These are phyloP conservation scores for Tenthredo scrophulariae DNA, from an alignment of 2,888 invertebrate genomes.

Conservation along the genomic window DNA sequence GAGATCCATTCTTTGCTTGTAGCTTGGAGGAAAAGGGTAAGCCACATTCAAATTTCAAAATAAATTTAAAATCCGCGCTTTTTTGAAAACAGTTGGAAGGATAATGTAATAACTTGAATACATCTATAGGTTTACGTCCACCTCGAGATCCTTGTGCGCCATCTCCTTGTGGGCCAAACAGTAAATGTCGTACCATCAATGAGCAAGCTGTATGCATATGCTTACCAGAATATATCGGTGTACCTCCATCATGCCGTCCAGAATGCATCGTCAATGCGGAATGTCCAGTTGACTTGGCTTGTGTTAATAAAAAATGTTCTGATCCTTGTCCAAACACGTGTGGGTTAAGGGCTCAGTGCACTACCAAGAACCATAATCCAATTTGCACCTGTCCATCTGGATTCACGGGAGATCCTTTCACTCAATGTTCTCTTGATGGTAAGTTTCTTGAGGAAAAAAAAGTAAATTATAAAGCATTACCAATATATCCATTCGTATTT, in stretches of 20 bases:
- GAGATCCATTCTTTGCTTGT: slow-evolving; percentile 88
- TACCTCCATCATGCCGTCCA: slow-evolving; percentile 90
- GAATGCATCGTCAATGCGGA: slow-evolving; percentile 94
- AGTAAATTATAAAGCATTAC: neutral
- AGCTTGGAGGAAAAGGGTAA: slow-evolving; percentile 65
- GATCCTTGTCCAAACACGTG: slow-evolving; percentile 94
- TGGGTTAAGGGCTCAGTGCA: slow-evolving; percentile 91
- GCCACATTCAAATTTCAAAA: slow-evolving; percentile 19
- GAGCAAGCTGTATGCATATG: slow-evolving; percentile 92
- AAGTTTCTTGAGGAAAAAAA: slow-evolving; percentile 69
- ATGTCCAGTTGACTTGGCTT: slow-evolving; percentile 90
- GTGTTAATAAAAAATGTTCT: slow-evolving; percentile 91
- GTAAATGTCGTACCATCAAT: slow-evolving; percentile 90
- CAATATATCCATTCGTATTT: neutral
- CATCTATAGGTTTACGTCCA: slow-evolving; percentile 68
- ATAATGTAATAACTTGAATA: neutral
- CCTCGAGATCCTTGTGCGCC: slow-evolving; percentile 88
- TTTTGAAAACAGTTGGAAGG: neutral
- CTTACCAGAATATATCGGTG: slow-evolving; percentile 87
- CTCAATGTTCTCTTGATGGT: slow-evolving; percentile 86
- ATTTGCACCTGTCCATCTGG: slow-evolving; percentile 92
- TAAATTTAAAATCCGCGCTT: neutral
- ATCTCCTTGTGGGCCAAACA: slow-evolving; percentile 93
- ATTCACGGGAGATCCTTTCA: slow-evolving; percentile 93
- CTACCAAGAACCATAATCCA: slow-evolving; percentile 91